These are phyloP conservation scores for Bellardia bayeri DNA, from an alignment of 2,888 invertebrate genomes.

Conservation along the genomic window DNA sequence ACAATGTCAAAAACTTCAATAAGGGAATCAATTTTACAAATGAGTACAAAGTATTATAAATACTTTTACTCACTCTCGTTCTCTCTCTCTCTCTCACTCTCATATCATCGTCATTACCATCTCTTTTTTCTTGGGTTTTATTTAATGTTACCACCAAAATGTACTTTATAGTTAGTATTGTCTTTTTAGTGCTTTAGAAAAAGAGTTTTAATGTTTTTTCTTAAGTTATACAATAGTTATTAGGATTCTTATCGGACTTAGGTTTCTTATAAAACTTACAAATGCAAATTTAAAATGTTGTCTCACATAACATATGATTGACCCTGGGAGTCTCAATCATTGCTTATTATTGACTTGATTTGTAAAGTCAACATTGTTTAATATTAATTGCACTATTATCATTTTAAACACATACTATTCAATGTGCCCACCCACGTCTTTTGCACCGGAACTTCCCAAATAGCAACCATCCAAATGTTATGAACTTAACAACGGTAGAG, in stretches of 20 bases:
- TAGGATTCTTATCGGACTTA: neutral
- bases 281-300: too few species aligned
- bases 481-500: too few species aligned
- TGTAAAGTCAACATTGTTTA: too few species aligned
- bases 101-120: constrained; percentile 21
- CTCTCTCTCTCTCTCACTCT: constrained; percentile 6
- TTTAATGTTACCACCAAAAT: constrained; percentile 62
- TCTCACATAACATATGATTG: too few species aligned
- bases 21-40: constrained; percentile 70
- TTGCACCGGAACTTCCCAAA: too few species aligned
- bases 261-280: too few species aligned
- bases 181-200: constrained; percentile 7
- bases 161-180: constrained; percentile 33
- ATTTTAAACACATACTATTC: too few species aligned
- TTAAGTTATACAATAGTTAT: neutral
- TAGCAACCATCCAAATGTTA: too few species aligned
- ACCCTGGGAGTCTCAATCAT: too few species aligned
- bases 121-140: constrained; percentile 29
- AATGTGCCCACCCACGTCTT: too few species aligned
- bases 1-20: constrained; percentile 70
- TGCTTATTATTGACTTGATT: too few species aligned
- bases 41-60: constrained; percentile 55
- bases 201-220: constrained; percentile 18
- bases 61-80: constrained; percentile 32
- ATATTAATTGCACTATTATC: too few species aligned